Percentiles rank a stretch among this genome's conserved stretches.
Conservation (phyloP, 2,113 vertebrate species). For the Nycticryphes semicollaris region DNA sequence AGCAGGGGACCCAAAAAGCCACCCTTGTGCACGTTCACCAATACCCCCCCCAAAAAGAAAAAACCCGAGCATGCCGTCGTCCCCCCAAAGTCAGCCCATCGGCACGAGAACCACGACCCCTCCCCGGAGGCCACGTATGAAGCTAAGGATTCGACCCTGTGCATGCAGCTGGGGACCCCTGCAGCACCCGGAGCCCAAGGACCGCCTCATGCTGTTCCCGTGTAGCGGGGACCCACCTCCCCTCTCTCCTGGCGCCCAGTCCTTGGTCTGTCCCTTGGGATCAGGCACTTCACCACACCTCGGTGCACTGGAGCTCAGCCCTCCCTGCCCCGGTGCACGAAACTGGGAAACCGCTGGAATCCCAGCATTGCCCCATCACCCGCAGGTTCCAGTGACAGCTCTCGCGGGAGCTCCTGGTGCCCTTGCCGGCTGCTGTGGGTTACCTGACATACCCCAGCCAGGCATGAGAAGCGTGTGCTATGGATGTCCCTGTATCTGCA, state of each 20-base stretch:
- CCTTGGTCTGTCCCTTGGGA: background rate
- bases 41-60: background rate
- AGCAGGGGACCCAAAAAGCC: background rate
- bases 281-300: accelerated
- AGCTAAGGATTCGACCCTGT: background rate
- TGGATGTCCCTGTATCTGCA: accelerated
- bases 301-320: accelerated
- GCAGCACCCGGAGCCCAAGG: background rate
- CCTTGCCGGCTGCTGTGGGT: background rate
- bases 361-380: background rate
- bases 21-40: no score
- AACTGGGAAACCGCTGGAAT: background rate
- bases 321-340: background rate
- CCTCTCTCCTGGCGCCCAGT: no score
- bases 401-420: background rate
- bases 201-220: background rate
- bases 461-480: accelerated
- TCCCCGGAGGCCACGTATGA: background rate
- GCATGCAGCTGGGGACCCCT: background rate
- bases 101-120: background rate
- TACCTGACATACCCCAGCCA: background rate
- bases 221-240: no score
- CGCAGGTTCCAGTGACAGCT: background rate
- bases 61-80: accelerated
- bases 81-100: no score